Evolutionary conservation across 2,888 invertebrate species (phyloP), one percentile per base, ranked within the genome.

Genomic region (Hirtodrosophila duncani): DNA sequence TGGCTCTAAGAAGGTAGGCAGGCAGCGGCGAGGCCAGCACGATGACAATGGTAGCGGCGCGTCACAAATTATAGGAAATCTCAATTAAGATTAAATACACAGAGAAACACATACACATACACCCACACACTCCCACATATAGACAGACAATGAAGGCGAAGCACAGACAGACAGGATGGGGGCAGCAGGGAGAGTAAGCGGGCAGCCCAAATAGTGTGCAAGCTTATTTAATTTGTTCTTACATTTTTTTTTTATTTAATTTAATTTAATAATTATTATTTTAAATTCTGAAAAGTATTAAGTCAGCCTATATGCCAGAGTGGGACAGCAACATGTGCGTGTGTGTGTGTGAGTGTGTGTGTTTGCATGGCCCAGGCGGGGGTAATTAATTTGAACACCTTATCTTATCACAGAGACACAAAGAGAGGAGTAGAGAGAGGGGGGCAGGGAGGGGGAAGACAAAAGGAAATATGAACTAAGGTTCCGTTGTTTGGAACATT

Each of bases 61-160:
- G 67, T 78, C 64, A 78, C 70, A 78, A n/a, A 63, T 53, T 60
- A 69, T 80, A 69, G 69, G 58, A 80, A 72, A 72, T 72, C 72
- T 72, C 72, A 72, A 77, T 68, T 63, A 72, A 72, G 64, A 33
- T 49, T 38, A 43, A 64, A 30, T 31, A 36, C 2, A 38, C 16
- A 23, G 38, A 57, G 17, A 20, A 5, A 10, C 3, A 37, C 16
- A 48, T 10, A 41, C 27, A 59, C n/a, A 48, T 7, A 48, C 20
- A 36, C 9, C n/a, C n/a, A n/a, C n/a, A n/a, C n/a, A n/a, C n/a
- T n/a, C n/a, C n/a, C n/a, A n/a, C n/a, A n/a, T n/a, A 23, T 5
- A 9, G 5, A 27, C 13, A 7, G 17, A 10, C 10, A 24, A 8
- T 0, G 17, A 26, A 14, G 20, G 7, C 10, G 16, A 20, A 20